Evolutionary conservation across 37 sponge, comb jelly and placozoan species (phyloP), one percentile per base, ranked within the genome.

Genomic region (Agelas oroides): DNA sequence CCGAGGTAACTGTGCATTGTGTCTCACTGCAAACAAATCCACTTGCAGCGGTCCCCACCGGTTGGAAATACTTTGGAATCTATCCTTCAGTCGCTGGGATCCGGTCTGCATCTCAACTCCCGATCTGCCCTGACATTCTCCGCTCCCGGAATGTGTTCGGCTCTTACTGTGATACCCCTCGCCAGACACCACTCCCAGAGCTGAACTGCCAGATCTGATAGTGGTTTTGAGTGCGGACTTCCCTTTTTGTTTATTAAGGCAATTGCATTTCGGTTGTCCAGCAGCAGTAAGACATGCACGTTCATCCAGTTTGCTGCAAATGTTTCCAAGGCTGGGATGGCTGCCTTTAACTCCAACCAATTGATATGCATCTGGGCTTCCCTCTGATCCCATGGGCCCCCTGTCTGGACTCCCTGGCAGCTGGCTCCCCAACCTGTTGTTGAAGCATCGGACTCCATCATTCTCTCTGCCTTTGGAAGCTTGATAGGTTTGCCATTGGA

Each of bases 171-270:
- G 0, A 86, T 77, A 0, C 1, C 15, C 17, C 87, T 39, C 36
- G 56, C 59, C 28, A 87, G 81, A 63, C 87, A 86, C 87, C 87
- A 77, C 57, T 70, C 30, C 88, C 88, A 87, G 15, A 87, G 25
- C 17, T 12, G 25, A 21, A 65, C 19, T 11, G 88, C 88, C 33
- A 87, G 55, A 24, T 65, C 25, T 56, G 36, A 72, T 5, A 87
- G 66, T 8, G 20, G 28, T 5, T 0, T 12, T 17, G 74, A 71
- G 37, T 65, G 81, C 1, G 88, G 59, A 0, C 88, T 81, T 20
- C 88, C 88, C 69, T 38, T 80, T 41, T 68, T 32, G 68, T 87
- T 87, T 30, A 71, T 17, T 40, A 41, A 87, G 2, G 81, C 28
- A 0, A 87, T 59, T 2, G 84, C 84, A n/a, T 36, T 55, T 33